Percentiles rank a stretch among this genome's conserved stretches.
These are phyloP conservation scores for Araneus ventricosus DNA, from an alignment of 1,140 invertebrate genomes.

Conservation along the genomic window DNA sequence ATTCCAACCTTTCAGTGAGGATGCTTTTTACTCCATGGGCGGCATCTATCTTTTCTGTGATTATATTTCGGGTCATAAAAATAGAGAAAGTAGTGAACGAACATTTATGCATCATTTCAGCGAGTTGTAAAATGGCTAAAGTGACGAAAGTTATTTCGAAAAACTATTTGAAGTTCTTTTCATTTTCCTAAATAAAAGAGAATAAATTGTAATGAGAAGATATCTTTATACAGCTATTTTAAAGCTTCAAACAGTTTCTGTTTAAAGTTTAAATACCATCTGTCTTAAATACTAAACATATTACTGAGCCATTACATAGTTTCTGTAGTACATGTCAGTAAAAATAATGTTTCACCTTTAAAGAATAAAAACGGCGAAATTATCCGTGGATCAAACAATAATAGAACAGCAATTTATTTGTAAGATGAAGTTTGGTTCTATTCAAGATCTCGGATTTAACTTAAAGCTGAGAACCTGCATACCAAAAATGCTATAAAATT, in stretches of 20 bases:
- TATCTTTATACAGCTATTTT: not conserved
- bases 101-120: slow-evolving; percentile 8
- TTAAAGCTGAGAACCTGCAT: too few species aligned
- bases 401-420: too few species aligned
- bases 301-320: too few species aligned
- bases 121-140: not conserved
- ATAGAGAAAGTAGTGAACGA: not conserved
- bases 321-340: too few species aligned
- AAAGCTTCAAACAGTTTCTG: not conserved
- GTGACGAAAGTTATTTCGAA: not conserved
- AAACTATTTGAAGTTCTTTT: not conserved
- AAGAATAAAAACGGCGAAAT: not conserved
- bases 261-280: not conserved
- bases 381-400: not conserved
- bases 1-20: not conserved
- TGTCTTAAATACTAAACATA: too few species aligned
- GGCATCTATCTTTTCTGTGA: not conserved
- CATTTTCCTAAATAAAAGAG: not conserved
- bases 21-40: not conserved
- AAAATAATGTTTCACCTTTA: too few species aligned
- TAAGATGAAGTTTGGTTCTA: too few species aligned
- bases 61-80: slow-evolving; percentile 9
- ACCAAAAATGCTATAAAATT: too few species aligned
- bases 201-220: not conserved
- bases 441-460: too few species aligned